A percentile compares a stretch with the other conserved stretches of the same genome.
phyloP scores from a whole-genome alignment of 2,113 vertebrate genomes.

The Trogon surrucura region DNA sequence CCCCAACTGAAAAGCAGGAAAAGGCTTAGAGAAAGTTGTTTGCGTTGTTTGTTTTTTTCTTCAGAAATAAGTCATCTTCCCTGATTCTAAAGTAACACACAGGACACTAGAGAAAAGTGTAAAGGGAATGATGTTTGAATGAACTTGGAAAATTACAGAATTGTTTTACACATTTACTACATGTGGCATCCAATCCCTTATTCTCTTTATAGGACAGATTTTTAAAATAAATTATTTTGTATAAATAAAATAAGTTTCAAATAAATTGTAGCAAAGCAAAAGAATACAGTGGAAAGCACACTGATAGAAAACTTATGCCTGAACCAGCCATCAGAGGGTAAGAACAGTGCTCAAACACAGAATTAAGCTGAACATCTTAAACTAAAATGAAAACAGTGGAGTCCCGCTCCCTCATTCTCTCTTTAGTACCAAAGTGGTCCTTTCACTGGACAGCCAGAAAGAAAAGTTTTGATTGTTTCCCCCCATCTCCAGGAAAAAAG shows the following conservation, averaged over 20 bases:
- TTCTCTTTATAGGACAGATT: background rate
- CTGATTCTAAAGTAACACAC: background rate
- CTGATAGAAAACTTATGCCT: background rate
- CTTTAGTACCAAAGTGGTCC: rapidly evolving
- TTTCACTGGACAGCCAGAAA: background rate
- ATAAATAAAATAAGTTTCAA: background rate
- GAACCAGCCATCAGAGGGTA: background rate
- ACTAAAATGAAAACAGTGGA: background rate
- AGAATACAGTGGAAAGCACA: background rate
- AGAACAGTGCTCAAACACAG: background rate
- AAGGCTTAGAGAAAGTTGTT: background rate
- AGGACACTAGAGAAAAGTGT: background rate
- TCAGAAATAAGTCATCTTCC: background rate
- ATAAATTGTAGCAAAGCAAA: background rate
- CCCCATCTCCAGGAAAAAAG: background rate
- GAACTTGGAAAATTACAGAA: background rate
- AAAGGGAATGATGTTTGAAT: background rate
- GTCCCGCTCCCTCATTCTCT: background rate
- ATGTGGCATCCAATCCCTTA: background rate
- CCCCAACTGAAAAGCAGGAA: background rate
- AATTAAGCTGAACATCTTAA: background rate
- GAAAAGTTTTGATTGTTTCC: background rate
- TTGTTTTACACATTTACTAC: background rate
- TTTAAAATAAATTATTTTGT: background rate
- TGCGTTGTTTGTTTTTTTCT: background rate